Evolutionary conservation across 2,113 vertebrate species (phyloP).

Genomic region (Archilochus colubris): DNA sequence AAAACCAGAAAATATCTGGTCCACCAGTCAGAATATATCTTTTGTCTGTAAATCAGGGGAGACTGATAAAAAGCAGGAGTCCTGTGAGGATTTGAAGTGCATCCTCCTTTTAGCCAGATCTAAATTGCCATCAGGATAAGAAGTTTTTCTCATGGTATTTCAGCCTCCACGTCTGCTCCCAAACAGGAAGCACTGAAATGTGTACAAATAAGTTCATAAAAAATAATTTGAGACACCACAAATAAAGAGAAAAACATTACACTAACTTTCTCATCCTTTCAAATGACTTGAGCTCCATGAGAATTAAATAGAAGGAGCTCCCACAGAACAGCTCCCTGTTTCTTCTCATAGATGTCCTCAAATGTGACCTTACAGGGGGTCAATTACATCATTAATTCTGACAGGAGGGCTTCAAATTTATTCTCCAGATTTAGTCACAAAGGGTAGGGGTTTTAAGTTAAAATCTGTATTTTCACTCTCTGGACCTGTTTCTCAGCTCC

Average conservation of each 20-base stretch:
- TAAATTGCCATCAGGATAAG: constrained; percentile 46
- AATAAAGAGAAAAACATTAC: constrained; percentile 54
- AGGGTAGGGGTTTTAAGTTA: not conserved
- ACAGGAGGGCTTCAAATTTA: not conserved
- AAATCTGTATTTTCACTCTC: not conserved
- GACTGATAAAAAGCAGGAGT: not conserved
- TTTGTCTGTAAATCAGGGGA: not conserved
- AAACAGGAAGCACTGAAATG: constrained; percentile 52
- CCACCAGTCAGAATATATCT: not conserved
- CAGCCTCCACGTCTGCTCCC: constrained; percentile 15
- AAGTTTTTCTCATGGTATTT: constrained; percentile 67
- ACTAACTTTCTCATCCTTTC: constrained; percentile 58
- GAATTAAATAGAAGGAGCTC: constrained; percentile 5
- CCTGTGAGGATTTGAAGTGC: constrained; percentile 16
- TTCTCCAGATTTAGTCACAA: not conserved
- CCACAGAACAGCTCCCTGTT: not conserved
- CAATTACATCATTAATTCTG: not conserved
- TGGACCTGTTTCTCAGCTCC: not conserved
- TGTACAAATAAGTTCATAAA: constrained; percentile 65
- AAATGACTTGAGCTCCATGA: constrained; percentile 47
- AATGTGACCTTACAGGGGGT: not conserved
- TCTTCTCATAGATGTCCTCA: constrained; percentile 18
- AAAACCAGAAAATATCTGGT: not conserved
- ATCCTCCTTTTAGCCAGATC: constrained; percentile 1
- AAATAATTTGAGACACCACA: constrained; percentile 39